Evolutionary conservation across 1,140 invertebrate species (phyloP).

Genomic region (Thaumetopoea pityocampa): DNA sequence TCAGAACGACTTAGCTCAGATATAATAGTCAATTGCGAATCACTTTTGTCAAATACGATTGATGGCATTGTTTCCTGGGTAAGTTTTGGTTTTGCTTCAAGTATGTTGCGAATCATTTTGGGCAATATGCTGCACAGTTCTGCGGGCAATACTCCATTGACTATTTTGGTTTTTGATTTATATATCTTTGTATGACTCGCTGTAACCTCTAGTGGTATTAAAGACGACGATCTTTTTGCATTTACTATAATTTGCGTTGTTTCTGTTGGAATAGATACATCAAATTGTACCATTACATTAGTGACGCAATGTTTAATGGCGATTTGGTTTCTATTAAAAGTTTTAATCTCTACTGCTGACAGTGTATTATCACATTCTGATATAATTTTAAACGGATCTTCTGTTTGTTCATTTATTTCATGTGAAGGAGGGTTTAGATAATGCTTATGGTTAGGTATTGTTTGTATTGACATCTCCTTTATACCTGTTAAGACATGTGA

Average conservation of each 20-base stretch:
- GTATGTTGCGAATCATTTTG: slow-evolving; percentile 37
- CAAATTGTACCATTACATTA: slow-evolving; percentile 54
- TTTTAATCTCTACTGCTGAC: slow-evolving; percentile 45
- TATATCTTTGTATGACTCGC: slow-evolving; percentile 41
- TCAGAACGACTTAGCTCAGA: slow-evolving; percentile 23
- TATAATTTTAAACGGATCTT: slow-evolving; percentile 19
- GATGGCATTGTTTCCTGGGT: neutral
- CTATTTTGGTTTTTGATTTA: slow-evolving; percentile 48
- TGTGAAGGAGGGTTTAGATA: neutral
- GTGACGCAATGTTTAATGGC: slow-evolving; percentile 48
- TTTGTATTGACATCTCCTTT: slow-evolving; percentile 34
- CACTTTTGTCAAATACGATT: slow-evolving; percentile 13
- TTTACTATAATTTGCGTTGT: slow-evolving; percentile 3
- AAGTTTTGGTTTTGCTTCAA: slow-evolving; percentile 21
- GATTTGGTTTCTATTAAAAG: slow-evolving; percentile 43
- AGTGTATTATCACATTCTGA: slow-evolving; percentile 44
- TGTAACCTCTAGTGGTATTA: slow-evolving; percentile 27
- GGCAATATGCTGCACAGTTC: slow-evolving; percentile 56
- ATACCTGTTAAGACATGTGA: slow-evolving; percentile 27
- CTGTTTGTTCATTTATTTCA: neutral
- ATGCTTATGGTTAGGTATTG: no score
- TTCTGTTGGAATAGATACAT: slow-evolving; percentile 37
- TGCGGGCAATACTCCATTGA: slow-evolving; percentile 49
- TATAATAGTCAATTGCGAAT: slow-evolving; percentile 28
- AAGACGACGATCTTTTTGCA: slow-evolving; percentile 25